Evolutionary conservation across 2,113 vertebrate genomes (phyloP), one percentile per base, ranked within the genome.

Genomic region (Tragelaphus imberbis): DNA sequence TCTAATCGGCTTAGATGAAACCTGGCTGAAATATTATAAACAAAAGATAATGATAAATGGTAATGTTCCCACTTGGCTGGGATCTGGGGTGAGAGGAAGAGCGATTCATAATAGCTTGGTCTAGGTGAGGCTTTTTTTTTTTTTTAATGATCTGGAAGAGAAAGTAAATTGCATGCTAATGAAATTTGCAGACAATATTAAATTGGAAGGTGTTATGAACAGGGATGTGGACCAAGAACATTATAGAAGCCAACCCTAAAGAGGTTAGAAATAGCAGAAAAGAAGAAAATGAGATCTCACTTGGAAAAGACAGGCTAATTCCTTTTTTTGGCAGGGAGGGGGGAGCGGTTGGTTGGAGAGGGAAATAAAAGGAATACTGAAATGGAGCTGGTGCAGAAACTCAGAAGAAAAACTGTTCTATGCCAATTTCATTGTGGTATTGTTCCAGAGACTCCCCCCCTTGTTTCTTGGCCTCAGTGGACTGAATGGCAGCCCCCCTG

Each of bases 151-250:
- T 98, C 95, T 98, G 97, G 91, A 98, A 97, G 92, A 86, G 97
- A 96, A 97, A 98, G 96, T 88, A 98, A 98, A 97, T 98, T 97
- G 95, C 95, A 97, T 96, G 91, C 92, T 98, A 98, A 98, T 98
- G 96, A 98, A 98, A 97, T 98, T 96, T 98, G 91, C 97, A 96
- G 96, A 92, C 21, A n/a, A 55, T 97, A 98, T 98, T 97, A 97
- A 97, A 95, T 98, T 97, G 92, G 96, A 98, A 97, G 98, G 87
- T 96, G 95, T 97, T 96, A 88, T 93, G 89, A 92, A 86, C 81
- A 84, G 86, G 94, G 94, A 33, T 53, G 44, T 61, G 36, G 63
- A 93, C 65, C 7, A 44, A 90, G 56, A 58, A 93, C 80, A 51
- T 79, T 89, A 53, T 7, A 56, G 13, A 88, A 82, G 68, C 36